Evolutionary conservation across 2,888 invertebrate species (phyloP).

Genomic region (Zele albiditarsus): DNA sequence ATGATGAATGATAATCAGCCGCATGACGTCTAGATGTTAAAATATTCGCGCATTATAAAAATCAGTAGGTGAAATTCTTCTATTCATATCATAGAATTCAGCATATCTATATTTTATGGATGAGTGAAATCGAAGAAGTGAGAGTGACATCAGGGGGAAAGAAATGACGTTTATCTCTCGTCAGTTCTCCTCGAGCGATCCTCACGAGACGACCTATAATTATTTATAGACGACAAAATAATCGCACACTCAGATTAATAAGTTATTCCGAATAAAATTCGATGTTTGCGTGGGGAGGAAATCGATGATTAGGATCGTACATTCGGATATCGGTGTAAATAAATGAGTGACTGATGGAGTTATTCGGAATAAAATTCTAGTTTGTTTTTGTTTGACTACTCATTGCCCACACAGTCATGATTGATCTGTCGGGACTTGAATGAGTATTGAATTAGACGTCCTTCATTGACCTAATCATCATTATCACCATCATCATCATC

Average conservation of each 20-base stretch:
- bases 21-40: background rate
- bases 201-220: background rate
- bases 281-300: background rate
- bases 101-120: background rate
- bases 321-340: background rate
- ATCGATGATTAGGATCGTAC: background rate
- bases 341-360: background rate
- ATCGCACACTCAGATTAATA: background rate
- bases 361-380: background rate
- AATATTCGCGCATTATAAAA: background rate
- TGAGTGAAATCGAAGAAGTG: background rate
- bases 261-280: background rate
- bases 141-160: constrained; percentile 1
- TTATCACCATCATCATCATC: background rate
- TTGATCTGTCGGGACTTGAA: background rate
- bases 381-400: background rate
- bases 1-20: background rate
- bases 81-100: background rate
- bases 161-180: background rate
- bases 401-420: background rate
- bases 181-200: background rate
- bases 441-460: background rate
- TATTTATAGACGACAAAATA: background rate
- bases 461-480: background rate
- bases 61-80: background rate